phyloP scores from a whole-genome alignment of 1,140 invertebrate genomes.

The Zaprionus kolodkinae region DNA sequence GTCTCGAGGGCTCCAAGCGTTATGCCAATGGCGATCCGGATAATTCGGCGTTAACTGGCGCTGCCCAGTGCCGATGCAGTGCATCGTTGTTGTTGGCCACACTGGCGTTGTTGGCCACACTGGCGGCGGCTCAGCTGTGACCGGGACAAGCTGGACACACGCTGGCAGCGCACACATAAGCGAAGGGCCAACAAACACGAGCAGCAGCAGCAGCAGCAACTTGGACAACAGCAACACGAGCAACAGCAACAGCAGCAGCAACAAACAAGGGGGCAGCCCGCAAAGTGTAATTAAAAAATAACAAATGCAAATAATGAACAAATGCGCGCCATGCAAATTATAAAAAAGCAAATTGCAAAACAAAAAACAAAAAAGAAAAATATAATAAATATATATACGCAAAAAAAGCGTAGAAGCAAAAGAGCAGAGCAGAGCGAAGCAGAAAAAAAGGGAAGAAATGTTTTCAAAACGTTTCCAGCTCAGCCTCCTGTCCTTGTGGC shows the following conservation, averaged over 20 bases:
- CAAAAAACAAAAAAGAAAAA: conserved; percentile 39
- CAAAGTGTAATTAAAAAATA: conserved; percentile 76
- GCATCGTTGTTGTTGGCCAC: conserved; percentile 57
- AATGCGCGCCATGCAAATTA: conserved; percentile 41
- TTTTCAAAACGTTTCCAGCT: conserved; percentile 39
- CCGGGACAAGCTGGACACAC: conserved; percentile 36
- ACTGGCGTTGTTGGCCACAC: conserved; percentile 59
- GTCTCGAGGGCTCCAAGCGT: conserved; percentile 80
- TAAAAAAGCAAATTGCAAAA: conserved; percentile 41
- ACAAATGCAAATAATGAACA: conserved; percentile 58
- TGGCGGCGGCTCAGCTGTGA: conserved; percentile 67
- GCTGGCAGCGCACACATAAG: conserved; percentile 35
- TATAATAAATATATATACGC: conserved; percentile 30
- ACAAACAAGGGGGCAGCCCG: conserved; percentile 11
- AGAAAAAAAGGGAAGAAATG: conserved; percentile 38
- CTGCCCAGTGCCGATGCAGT: conserved; percentile 69
- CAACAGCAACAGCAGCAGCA: neutral
- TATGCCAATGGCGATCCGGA: conserved; percentile 82
- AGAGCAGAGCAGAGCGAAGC: conserved; percentile 34
- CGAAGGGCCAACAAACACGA: conserved; percentile 22
- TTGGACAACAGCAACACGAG: neutral
- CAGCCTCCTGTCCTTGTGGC: conserved; percentile 59
- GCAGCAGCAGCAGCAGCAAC: conserved; percentile 20
- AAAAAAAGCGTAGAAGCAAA: conserved; percentile 8
- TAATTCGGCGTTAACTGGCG: conserved; percentile 80